Evolutionary conservation across 2,888 invertebrate genomes (phyloP), one percentile per base, ranked within the genome.

Genomic region (Conchocele bisecta): DNA sequence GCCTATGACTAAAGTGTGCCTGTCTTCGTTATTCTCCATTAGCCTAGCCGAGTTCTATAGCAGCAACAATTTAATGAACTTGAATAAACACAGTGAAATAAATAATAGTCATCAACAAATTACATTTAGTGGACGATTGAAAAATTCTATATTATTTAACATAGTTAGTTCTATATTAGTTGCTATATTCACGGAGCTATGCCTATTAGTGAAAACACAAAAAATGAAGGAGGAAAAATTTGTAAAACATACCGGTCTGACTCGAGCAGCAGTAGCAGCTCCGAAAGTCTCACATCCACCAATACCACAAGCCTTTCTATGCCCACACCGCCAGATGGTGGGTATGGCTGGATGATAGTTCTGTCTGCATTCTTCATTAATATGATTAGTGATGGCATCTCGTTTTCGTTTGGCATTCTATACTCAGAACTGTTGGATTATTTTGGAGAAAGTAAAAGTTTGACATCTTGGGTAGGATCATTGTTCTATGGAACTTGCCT

Each of bases 261-360:
- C n/a, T n/a, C n/a, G 41, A 73, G 74, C 53, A 75, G 69, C 28
- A 75, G 70, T 44, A 74, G 72, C 37, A 73, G 70, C 26, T 74
- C 73, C 1, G 77, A 75, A 17, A 63, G 53, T 46, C 37, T 74
- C 3, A 72, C 78, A 13, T 79, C 78, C 15, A 76, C 72, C 0
- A 75, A 67, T 29, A 76, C 79, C 7, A 82, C 78, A 4, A 57
- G 64, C 13, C 37, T 73, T 9, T 67, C 78, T 7, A 75, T 85
- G 71, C 87, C 88, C 3, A 78, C 84, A 22, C 84, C 89, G 3
- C 96, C 96, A 1, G 97, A 97, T 90, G 97, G 96, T 11, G 97
- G 97, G 15, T 97, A 95, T 95, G 97, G 97, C 5, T 98, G 97
- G 97, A 95, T 97, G 31, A 94, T 98, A 56, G 97, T 97, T 0